These are phyloP conservation scores for Scaptomyza montana DNA, from an alignment of 1,140 invertebrate species.

Conservation along the genomic window DNA sequence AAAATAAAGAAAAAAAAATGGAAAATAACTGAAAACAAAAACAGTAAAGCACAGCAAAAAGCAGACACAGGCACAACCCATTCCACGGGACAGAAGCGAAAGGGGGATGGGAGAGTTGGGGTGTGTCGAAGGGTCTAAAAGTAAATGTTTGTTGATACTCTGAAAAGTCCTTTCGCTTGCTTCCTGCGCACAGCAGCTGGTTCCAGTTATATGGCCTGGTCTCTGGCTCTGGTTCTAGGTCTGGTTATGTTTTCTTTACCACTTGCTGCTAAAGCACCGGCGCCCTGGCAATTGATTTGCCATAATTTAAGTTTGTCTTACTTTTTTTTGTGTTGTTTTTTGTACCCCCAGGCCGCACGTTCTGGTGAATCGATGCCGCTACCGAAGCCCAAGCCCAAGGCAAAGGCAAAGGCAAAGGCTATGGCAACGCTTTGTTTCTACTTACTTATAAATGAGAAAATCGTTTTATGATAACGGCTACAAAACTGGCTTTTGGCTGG, in stretches of 20 bases:
- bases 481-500: conserved; percentile 13
- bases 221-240: conserved; percentile 1
- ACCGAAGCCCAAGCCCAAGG: neutral
- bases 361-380: conserved; percentile 16
- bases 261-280: conserved; percentile 26
- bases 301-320: conserved; percentile 74
- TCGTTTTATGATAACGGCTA: conserved; percentile 77
- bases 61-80: conserved; percentile 43
- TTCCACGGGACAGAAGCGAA: neutral
- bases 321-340: conserved; percentile 25
- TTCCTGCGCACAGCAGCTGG: conserved; percentile 35
- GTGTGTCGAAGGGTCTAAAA: conserved; percentile 11
- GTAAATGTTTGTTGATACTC: conserved; percentile 50
- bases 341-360: conserved; percentile 35
- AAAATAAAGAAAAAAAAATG: conserved; percentile 22
- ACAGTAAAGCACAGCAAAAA: conserved; percentile 39
- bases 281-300: conserved; percentile 75
- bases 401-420: conserved; percentile 5
- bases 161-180: conserved; percentile 26
- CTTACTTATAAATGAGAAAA: conserved; percentile 70
- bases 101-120: too few relatives aligned
- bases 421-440: conserved; percentile 30
- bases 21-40: conserved; percentile 47
- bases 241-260: conserved; percentile 44
- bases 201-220: conserved; percentile 12